A percentile compares a stretch with the other conserved stretches of the same genome.
These are phyloP conservation scores for Polyommatus icarus DNA, from an alignment of 2,888 invertebrate genomes.

Conservation along the genomic window DNA sequence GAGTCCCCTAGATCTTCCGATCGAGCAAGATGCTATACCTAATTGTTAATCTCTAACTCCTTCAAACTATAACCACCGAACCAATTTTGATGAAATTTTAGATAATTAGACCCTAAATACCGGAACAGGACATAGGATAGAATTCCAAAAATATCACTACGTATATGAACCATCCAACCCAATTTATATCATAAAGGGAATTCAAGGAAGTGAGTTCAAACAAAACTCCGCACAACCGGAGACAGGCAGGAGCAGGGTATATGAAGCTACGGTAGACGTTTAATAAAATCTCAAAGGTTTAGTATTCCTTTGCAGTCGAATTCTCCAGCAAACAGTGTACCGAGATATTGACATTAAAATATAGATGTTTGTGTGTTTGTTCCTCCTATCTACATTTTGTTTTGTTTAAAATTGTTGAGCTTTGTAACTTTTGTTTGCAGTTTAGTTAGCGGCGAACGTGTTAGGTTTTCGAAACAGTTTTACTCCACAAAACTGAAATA, in stretches of 20 bases:
- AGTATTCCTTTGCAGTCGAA: not conserved
- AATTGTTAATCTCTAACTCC: too few relatives aligned
- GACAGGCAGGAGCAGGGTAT: not conserved
- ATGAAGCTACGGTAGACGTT: not conserved
- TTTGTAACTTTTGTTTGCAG: conserved; percentile 9
- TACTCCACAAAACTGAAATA: not conserved
- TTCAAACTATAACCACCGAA: too few relatives aligned
- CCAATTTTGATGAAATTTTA: too few relatives aligned
- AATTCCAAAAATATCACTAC: too few relatives aligned
- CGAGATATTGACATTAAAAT: conserved; percentile 14
- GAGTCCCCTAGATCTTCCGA: too few relatives aligned
- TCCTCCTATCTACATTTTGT: not conserved
- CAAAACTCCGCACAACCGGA: not conserved
- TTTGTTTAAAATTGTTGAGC: conserved; percentile 18
- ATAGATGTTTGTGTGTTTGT: conserved; percentile 6
- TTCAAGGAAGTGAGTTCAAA: not conserved
- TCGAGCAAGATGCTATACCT: too few relatives aligned
- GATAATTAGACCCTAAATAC: too few relatives aligned
- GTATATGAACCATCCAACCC: too few relatives aligned
- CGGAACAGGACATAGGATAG: too few relatives aligned
- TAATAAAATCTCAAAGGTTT: conserved; percentile 6
- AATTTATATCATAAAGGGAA: not conserved
- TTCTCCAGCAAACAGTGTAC: not conserved
- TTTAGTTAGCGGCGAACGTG: conserved; percentile 2
- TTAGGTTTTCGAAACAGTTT: not conserved